Base-by-base conservation (phyloP, 2,113 vertebrate species). In the Platichthys stellatus region DNA sequence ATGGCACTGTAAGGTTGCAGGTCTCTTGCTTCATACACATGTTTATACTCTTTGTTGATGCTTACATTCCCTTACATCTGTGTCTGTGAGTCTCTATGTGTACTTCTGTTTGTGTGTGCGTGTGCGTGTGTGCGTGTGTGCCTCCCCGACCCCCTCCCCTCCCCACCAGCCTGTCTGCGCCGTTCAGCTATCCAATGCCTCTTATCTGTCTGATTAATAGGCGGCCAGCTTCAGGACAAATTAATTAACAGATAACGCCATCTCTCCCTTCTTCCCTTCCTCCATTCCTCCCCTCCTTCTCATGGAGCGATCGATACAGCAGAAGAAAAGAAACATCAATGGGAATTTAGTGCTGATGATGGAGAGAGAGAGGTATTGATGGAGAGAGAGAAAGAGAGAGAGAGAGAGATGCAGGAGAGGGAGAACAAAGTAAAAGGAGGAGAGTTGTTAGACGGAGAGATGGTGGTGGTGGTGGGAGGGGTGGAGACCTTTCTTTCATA, bases 151-250 rank as follows among this genome's bases (percentile, higher is more conserved):
- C 64, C 63, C 69, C 74, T 76, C 71, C 76, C 66, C 51, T 67
- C 67, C 62, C 45, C 69, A 79, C 95, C 94, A 82, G 96, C 96
- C 95, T 99, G 97, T 98, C 97, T 97, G 95, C 94, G 94, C 95
- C 95, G 95, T 95, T 95, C 96, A 95, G 95, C 95, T 96, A 97
- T 98, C 97, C 98, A 99, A 98, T 99, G 98, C 97, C 97, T 99
- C 97, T 99, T 99, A 99, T 99, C 98, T 97, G 96, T 96, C 97
- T 99, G 98, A 99, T 99, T 99, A 99, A 99, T 99, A 99, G 97
- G 97, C 98, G 96, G 95, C 96, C 97, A 96, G 97, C 97, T 98
- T 97, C 96, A 97, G 97, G 97, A 98, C 95, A 97, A 98, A 99
- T 99, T 99, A 99, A 99, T 99, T 99, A 99, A 99, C 98, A 99